phyloP scores from a whole-genome alignment of 1,140 invertebrate species.

The Matsumurasca onukii region DNA sequence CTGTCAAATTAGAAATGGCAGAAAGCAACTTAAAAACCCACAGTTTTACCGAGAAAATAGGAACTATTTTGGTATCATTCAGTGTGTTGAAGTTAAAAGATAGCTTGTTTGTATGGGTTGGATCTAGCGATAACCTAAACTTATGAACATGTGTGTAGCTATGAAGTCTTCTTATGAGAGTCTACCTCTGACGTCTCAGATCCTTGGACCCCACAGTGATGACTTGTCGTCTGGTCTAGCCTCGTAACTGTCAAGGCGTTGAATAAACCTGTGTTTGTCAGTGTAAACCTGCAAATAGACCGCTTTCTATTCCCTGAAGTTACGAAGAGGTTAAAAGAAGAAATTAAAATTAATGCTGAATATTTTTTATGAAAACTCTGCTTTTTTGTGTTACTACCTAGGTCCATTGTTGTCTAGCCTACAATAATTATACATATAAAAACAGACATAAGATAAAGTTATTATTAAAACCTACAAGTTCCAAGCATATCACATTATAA shows the following conservation, averaged over 20 bases:
- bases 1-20: background rate
- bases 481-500: too few species aligned
- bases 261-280: constrained; percentile 15
- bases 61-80: background rate
- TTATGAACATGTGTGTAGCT: constrained; percentile 14
- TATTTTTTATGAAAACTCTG: background rate
- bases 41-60: constrained; percentile 12
- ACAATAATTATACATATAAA: background rate
- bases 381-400: background rate
- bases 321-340: constrained; percentile 7
- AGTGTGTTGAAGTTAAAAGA: constrained; percentile 11
- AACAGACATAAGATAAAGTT: background rate
- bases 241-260: background rate
- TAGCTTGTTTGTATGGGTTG: constrained; percentile 11
- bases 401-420: background rate
- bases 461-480: too few species aligned
- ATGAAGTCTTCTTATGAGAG: constrained; percentile 1
- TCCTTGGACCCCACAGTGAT: background rate
- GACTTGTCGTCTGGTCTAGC: background rate
- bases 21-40: background rate
- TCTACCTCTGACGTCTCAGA: background rate
- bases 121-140: background rate
- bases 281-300: constrained; percentile 4
- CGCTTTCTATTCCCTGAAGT: constrained; percentile 12
- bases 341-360: background rate